Percentiles rank a stretch among this genome's conserved stretches.
Evolutionary conservation across 2,113 vertebrate genomes (phyloP).

Genomic region (Neodontobutis hainanensis): DNA sequence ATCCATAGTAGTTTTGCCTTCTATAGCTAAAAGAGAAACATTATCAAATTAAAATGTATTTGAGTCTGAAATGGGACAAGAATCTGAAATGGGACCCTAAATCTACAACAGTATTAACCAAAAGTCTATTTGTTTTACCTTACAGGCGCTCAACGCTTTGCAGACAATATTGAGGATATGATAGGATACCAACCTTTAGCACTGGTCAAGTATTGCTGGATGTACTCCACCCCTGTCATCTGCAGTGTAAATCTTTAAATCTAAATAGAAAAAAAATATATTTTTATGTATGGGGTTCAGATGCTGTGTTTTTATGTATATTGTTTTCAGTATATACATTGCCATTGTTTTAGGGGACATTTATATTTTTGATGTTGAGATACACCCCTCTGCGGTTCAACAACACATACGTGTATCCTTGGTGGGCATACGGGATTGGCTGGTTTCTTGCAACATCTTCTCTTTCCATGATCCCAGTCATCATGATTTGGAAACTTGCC

Average conservation of each 20-base stretch:
- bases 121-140: constrained; percentile 4
- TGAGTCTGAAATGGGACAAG: no score
- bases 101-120: no score
- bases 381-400: constrained; percentile 74
- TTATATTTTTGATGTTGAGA: constrained; percentile 68
- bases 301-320: not conserved
- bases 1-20: no score
- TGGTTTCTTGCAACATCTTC: constrained; percentile 74
- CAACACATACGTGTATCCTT: constrained; percentile 72
- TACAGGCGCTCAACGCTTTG: constrained; percentile 72
- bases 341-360: constrained; percentile 57
- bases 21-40: no score
- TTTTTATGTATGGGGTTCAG: no score
- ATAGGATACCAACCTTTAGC: constrained; percentile 71
- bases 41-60: no score
- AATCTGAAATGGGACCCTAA: no score
- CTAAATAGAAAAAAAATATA: not conserved
- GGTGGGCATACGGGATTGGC: constrained; percentile 72
- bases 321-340: not conserved
- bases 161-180: constrained; percentile 76
- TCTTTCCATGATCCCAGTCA: constrained; percentile 62
- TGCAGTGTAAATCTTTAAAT: constrained; percentile 65
- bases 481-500: constrained; percentile 66
- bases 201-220: constrained; percentile 75
- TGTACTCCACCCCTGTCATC: constrained; percentile 61